A percentile compares a stretch with the other conserved stretches of the same genome.
These are phyloP conservation scores for Vesta saturnalis DNA, from an alignment of 2,888 invertebrate genomes.

Conservation along the genomic window DNA sequence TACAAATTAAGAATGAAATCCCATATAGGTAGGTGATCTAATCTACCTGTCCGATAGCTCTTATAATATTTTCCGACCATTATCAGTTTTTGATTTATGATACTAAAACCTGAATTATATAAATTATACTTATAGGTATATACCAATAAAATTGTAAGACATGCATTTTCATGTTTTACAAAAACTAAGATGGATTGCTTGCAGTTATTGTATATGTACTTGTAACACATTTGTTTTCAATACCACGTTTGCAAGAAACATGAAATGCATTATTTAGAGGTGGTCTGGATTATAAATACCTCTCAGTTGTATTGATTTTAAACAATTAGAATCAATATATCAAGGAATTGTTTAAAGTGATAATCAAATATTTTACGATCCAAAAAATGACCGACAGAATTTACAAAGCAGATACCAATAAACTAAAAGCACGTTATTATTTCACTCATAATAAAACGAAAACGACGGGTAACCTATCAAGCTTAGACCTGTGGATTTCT, in stretches of 20 bases:
- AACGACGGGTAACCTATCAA: slow-evolving; percentile 26
- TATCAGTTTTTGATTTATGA: slow-evolving; percentile 31
- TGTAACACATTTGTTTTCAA: slow-evolving; percentile 24
- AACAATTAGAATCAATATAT: neutral
- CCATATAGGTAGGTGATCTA: slow-evolving; percentile 20
- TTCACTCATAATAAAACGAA: slow-evolving; percentile 21
- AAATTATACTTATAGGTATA: slow-evolving; percentile 17
- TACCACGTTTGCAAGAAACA: slow-evolving; percentile 27
- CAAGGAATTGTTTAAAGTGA: neutral
- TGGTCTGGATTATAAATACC: slow-evolving; percentile 24
- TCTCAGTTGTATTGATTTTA: slow-evolving; percentile 12
- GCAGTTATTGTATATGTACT: slow-evolving; percentile 15
- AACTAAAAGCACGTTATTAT: slow-evolving; percentile 12
- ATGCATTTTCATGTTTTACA: slow-evolving; percentile 14
- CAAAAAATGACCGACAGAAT: slow-evolving; percentile 5
- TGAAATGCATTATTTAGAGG: slow-evolving; percentile 25
- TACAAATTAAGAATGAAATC: slow-evolving; percentile 24
- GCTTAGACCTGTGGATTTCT: slow-evolving; percentile 13
- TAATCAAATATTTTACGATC: slow-evolving; percentile 5
- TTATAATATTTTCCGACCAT: slow-evolving; percentile 28
- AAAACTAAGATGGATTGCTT: slow-evolving; percentile 22
- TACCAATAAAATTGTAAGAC: slow-evolving; percentile 12
- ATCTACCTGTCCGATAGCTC: slow-evolving; percentile 23
- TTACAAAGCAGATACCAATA: slow-evolving; percentile 11
- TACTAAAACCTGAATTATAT: slow-evolving; percentile 27